A percentile compares a stretch with the other conserved stretches of the same genome.
Conservation (phyloP, 2,113 vertebrate genomes). For the Stigmatopora nigra region DNA sequence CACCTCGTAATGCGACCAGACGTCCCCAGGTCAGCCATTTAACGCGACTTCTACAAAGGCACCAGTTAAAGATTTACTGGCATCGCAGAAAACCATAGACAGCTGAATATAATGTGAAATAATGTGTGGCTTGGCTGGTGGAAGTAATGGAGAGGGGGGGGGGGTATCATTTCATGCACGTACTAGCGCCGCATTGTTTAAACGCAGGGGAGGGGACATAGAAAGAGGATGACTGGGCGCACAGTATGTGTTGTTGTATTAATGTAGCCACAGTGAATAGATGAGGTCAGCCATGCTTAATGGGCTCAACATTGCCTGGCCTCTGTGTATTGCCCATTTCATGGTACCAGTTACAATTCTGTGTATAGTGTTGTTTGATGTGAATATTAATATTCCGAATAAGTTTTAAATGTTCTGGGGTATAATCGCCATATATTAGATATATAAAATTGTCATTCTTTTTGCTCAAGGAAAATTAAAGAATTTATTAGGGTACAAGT, state of each 20-base stretch:
- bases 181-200: constrained; percentile 33
- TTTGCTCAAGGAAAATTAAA: too few relatives aligned
- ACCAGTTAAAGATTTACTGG: constrained; percentile 20
- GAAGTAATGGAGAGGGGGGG: neutral
- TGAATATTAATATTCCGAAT: constrained; percentile 6
- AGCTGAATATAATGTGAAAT: constrained; percentile 43
- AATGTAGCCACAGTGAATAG: constrained; percentile 10
- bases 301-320: constrained; percentile 8
- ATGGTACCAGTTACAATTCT: constrained; percentile 3
- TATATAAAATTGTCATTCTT: too few relatives aligned
- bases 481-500: too few relatives aligned
- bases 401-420: neutral
- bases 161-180: constrained; percentile 30
- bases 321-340: constrained; percentile 27
- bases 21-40: constrained; percentile 27
- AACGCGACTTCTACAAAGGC: constrained; percentile 34
- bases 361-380: constrained; percentile 3
- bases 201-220: neutral
- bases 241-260: constrained; percentile 28
- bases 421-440: neutral
- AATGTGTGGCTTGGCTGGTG: constrained; percentile 42
- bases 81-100: constrained; percentile 11
- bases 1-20: constrained; percentile 22
- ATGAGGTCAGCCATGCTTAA: constrained; percentile 16
- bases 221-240: constrained; percentile 2